A percentile compares a stretch with the other conserved stretches of the same genome.
phyloP scores from a whole-genome alignment of 2,888 invertebrate species.

The Pollenia amentaria region DNA sequence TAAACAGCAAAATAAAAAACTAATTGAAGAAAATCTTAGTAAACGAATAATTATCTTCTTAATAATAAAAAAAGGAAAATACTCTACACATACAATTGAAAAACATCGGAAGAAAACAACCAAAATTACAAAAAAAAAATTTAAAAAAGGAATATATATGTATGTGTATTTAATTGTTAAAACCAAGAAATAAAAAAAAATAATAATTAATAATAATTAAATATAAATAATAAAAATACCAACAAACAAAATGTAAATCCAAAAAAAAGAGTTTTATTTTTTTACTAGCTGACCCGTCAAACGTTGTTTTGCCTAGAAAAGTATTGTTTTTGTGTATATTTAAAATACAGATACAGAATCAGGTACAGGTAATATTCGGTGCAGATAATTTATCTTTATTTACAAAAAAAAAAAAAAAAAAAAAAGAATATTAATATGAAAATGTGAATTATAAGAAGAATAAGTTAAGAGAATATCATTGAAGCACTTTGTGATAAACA shows the following conservation, averaged over 20 bases:
- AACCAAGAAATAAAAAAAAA: conserved; percentile 28
- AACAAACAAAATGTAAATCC: conserved; percentile 40
- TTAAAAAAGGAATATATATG: conserved; percentile 1
- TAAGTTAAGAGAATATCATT: too few relatives aligned
- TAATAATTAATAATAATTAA: conserved; percentile 38
- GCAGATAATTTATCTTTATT: too few relatives aligned
- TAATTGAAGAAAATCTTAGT: conserved; percentile 50
- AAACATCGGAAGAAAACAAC: conserved; percentile 29
- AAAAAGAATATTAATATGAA: too few relatives aligned
- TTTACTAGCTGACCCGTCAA: too few relatives aligned
- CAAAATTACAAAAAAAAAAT: conserved; percentile 29
- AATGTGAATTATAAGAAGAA: too few relatives aligned
- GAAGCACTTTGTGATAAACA: too few relatives aligned
- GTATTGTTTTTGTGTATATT: too few relatives aligned
- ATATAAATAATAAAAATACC: conserved; percentile 43
- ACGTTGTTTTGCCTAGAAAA: too few relatives aligned
- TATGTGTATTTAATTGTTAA: conserved; percentile 64
- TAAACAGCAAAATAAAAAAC: conserved; percentile 49
- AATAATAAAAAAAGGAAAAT: conserved; percentile 49
- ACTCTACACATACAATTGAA: conserved; percentile 34
- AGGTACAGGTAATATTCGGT: too few relatives aligned
- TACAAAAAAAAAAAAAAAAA: too few relatives aligned
- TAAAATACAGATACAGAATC: too few relatives aligned
- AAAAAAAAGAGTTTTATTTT: conserved; percentile 2
- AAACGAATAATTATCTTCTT: conserved; percentile 71